Conservation (phyloP, 2,113 vertebrate genomes). For the Oxyura jamaicensis region DNA sequence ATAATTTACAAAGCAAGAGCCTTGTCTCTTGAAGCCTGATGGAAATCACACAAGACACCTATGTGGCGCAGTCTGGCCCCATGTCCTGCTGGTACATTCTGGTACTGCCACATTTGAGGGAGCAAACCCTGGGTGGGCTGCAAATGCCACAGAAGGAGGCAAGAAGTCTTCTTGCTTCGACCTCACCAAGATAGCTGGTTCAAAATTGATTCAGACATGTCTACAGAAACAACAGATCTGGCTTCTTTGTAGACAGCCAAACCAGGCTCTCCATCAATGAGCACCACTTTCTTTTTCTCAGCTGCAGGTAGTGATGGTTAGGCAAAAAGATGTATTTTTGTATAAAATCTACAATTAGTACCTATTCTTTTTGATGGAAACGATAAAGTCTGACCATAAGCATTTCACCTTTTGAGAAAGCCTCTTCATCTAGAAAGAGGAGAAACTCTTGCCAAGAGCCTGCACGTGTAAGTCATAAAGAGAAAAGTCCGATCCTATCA, state of each 20-base stretch:
- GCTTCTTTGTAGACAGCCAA: not conserved
- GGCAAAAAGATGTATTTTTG: rapidly evolving
- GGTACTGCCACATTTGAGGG: rapidly evolving
- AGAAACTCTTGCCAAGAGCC: not conserved
- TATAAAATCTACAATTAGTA: not conserved
- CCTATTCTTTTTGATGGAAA: not conserved
- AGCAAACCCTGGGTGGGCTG: not conserved
- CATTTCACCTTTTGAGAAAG: not conserved
- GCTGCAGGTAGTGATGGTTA: not conserved
- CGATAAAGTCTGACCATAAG: not conserved
- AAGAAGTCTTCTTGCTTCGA: not conserved
- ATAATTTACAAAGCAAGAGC: not conserved
- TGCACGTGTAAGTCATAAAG: not conserved
- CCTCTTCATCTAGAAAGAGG: not conserved
- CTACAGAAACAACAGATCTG: not conserved
- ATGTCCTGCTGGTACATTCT: rapidly evolving
- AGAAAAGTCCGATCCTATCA: not conserved
- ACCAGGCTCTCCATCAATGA: rapidly evolving
- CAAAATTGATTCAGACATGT: not conserved
- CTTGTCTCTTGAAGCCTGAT: not conserved
- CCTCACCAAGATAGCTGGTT: not conserved
- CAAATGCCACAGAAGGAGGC: rapidly evolving
- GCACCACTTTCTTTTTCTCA: not conserved
- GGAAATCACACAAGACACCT: not conserved
- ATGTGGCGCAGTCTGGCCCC: rapidly evolving